Conservation (phyloP, 2,888 invertebrate species). For the Poecilus cupreus region DNA sequence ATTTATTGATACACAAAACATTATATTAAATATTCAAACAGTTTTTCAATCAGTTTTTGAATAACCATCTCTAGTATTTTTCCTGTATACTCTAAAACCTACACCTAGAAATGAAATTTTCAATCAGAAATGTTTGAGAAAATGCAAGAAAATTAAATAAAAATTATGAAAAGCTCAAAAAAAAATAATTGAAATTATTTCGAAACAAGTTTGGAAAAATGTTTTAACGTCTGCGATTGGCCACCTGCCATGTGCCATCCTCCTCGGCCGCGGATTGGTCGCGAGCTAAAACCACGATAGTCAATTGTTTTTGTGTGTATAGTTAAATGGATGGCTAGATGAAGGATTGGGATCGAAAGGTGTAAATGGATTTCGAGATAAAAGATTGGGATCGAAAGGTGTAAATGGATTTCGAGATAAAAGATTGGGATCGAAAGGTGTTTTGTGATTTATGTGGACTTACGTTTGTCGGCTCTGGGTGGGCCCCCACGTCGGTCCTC, state of each 20-base stretch:
- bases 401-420: background rate
- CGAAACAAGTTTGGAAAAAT: no score
- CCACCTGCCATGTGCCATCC: constrained; percentile 69
- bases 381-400: background rate
- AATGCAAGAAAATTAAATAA: background rate
- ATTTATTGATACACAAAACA: constrained; percentile 10
- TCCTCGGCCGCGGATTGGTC: constrained; percentile 68
- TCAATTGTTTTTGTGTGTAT: no score
- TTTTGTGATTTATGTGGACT: no score
- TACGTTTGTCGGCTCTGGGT: constrained; percentile 68
- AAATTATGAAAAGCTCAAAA: background rate
- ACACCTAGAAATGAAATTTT: constrained; percentile 19
- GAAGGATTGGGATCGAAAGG: background rate
- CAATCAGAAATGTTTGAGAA: background rate
- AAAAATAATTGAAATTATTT: no score
- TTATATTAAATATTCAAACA: constrained; percentile 10
- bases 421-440: background rate
- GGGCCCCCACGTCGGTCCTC: constrained; percentile 55
- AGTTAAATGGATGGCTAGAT: background rate
- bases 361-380: background rate
- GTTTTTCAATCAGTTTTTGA: no score
- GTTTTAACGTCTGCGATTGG: constrained; percentile 64
- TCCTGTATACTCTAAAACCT: constrained; percentile 36
- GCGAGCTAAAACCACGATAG: constrained; percentile 66
- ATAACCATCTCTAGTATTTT: no score